Conservation (phyloP, 2,113 vertebrate genomes). For the human region DNA sequence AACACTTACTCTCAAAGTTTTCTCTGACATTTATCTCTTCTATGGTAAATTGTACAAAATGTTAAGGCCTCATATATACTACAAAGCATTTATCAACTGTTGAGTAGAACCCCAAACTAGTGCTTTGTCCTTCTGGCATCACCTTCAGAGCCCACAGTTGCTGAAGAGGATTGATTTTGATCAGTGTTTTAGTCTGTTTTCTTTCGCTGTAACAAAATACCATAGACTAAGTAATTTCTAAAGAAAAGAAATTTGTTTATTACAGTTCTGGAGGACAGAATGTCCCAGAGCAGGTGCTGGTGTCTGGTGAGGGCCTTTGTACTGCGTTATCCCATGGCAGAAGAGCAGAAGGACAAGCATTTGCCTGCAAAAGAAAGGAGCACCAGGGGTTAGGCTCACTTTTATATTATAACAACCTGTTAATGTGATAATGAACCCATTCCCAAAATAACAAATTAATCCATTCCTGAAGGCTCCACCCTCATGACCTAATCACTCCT, state of each 20-base stretch:
- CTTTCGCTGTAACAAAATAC: not conserved
- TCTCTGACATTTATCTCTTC: not conserved
- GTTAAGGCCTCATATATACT: not conserved
- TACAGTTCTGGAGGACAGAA: not conserved
- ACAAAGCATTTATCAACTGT: not conserved
- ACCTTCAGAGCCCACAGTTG: not conserved
- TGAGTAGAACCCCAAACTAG: not conserved
- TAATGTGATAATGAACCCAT: not conserved
- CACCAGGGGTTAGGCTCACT: not conserved
- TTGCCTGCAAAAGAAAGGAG: not conserved
- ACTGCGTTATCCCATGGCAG: not conserved
- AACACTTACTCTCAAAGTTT: not conserved
- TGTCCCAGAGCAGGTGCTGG: not conserved
- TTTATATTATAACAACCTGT: not conserved
- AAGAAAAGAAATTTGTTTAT: not conserved
- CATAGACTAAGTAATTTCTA: not conserved
- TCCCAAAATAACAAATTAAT: not conserved
- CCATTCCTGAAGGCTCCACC: not conserved
- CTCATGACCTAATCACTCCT: not conserved
- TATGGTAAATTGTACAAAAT: not conserved
- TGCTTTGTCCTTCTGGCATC: not conserved
- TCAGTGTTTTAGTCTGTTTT: not conserved
- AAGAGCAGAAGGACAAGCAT: not conserved
- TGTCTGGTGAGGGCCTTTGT: not conserved
- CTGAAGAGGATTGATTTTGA: not conserved